Conservation (phyloP, 2,888 invertebrate genomes). For the Leucophenga montana region DNA sequence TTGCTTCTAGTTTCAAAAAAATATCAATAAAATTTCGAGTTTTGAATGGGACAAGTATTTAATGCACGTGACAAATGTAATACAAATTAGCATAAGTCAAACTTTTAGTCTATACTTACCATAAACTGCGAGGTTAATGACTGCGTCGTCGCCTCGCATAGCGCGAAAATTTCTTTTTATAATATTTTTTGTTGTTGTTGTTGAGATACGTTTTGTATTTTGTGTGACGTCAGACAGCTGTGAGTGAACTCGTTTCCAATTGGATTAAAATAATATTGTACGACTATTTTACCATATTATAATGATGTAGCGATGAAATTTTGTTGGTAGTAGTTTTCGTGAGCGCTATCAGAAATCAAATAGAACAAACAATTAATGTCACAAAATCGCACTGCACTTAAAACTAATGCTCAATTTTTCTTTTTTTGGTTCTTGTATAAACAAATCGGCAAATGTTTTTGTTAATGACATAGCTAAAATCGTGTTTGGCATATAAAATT, state of each 20-base stretch:
- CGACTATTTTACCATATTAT: not conserved
- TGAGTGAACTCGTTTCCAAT: not conserved
- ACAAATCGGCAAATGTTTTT: not conserved
- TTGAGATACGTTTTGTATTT: not conserved
- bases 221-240: not conserved
- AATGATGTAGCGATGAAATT: not conserved
- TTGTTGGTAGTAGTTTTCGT: not conserved
- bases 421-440: not conserved
- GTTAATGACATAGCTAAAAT: not conserved
- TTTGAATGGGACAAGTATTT: conserved; percentile 30
- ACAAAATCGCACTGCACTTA: not conserved
- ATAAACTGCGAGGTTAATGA: conserved; percentile 57
- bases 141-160: conserved; percentile 32
- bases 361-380: not conserved
- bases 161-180: conserved; percentile 19
- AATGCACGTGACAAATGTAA: conserved; percentile 42
- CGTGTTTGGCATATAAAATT: conserved; percentile 9
- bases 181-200: not conserved
- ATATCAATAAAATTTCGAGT: conserved; percentile 34
- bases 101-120: conserved; percentile 35
- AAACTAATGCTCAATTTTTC: not conserved
- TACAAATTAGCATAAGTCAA: conserved; percentile 42
- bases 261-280: not conserved
- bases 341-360: not conserved
- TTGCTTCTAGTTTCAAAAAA: conserved; percentile 20